Percentiles rank a stretch among this genome's conserved stretches.
These are phyloP conservation scores for Chrysolina haemoptera DNA, from an alignment of 2,888 invertebrate species.

Conservation along the genomic window DNA sequence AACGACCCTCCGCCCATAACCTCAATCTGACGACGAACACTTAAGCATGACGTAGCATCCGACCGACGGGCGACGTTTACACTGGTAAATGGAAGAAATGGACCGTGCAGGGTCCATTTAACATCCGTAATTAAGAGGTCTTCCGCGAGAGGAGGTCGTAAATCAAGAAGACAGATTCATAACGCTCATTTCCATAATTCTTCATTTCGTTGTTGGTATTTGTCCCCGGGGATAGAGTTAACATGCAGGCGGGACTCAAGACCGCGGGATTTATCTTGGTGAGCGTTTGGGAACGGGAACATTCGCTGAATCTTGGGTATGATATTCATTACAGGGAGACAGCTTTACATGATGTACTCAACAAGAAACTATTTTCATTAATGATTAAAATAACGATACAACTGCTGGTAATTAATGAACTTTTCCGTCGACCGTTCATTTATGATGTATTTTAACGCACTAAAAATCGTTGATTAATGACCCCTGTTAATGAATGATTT, in stretches of 20 bases:
- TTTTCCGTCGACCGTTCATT: too few relatives aligned
- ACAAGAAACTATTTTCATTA: too few relatives aligned
- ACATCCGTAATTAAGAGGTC: conserved; percentile 33
- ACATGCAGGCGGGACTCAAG: conserved; percentile 24
- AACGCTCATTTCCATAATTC: conserved; percentile 47
- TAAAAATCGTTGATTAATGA: too few relatives aligned
- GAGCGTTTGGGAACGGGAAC: conserved; percentile 1
- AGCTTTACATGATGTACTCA: too few relatives aligned
- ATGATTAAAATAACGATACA: too few relatives aligned
- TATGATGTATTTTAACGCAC: too few relatives aligned
- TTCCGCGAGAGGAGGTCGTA: conserved; percentile 25
- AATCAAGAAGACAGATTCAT: conserved; percentile 46
- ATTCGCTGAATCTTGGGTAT: conserved; percentile 1
- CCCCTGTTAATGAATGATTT: too few relatives aligned
- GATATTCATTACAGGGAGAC: too few relatives aligned
- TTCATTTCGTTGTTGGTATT: conserved; percentile 39
- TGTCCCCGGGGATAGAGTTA: conserved; percentile 39
- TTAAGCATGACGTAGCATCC: conserved; percentile 9
- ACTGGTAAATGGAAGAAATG: conserved; percentile 28
- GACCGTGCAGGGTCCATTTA: conserved; percentile 19
- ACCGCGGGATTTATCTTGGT: conserved; percentile 24
- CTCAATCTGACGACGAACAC: conserved; percentile 14
- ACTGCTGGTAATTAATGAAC: too few relatives aligned
- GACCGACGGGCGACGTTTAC: not conserved
- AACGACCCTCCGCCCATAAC: not conserved